Evolutionary conservation across 92 coral and sea anemone genomes (phyloP).

Genomic region (Zoanthus sociatus): DNA sequence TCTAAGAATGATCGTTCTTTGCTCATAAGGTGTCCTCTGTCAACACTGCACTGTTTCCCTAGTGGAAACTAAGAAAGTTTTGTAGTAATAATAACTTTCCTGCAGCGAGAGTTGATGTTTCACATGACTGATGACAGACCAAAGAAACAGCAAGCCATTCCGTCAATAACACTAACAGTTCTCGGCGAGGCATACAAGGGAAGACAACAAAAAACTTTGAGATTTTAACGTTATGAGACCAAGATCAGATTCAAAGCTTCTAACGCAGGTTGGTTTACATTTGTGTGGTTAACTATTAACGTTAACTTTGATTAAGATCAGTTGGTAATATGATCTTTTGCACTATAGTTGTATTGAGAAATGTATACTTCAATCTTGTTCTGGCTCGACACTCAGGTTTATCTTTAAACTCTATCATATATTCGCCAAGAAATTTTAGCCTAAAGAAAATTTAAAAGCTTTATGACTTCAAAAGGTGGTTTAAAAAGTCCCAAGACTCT

Average conservation of each 20-base stretch:
- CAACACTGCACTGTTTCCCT: background rate
- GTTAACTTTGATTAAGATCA: background rate
- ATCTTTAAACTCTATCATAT: background rate
- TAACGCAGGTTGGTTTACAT: background rate
- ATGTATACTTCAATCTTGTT: background rate
- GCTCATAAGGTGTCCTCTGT: background rate
- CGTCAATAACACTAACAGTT: background rate
- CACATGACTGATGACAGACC: background rate
- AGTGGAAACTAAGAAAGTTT: no score
- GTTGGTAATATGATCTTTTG: slow-evolving; percentile 23
- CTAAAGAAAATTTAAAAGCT: background rate
- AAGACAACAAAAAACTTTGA: background rate
- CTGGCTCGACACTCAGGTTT: background rate
- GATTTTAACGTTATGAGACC: background rate
- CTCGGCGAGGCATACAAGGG: background rate
- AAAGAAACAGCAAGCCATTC: background rate
- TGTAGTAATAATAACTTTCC: background rate
- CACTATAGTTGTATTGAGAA: background rate
- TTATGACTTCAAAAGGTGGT: slow-evolving; percentile 30
- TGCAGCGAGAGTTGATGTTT: background rate
- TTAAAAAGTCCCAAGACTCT: slow-evolving; percentile 22
- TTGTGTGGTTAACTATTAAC: slow-evolving; percentile 35
- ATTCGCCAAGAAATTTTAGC: background rate
- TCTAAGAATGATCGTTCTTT: background rate
- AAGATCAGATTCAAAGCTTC: slow-evolving; percentile 27